Evolutionary conservation across 2,113 vertebrate genomes (phyloP), one percentile per base, ranked within the genome.

Genomic region (Podocnemis expansa): DNA sequence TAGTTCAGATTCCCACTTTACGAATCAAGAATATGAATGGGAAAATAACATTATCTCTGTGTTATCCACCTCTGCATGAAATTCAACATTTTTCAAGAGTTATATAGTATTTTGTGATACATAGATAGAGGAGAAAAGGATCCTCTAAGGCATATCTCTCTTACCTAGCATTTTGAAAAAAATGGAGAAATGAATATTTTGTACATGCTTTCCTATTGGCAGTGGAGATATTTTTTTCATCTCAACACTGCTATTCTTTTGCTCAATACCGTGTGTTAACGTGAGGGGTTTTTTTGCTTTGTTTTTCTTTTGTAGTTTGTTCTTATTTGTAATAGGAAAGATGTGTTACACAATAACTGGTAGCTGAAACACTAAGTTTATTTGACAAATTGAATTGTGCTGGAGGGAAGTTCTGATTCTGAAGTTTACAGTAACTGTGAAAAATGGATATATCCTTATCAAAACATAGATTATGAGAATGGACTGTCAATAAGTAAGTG

Each of bases 341-440:
- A 90, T 91, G 1, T 89, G 93, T 80, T 90, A 76, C 89, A 47
- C 82, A 90, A 54, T 94, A 94, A 89, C 73, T 54, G 75, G 56
- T 85, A 90, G 43, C 86, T 91, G 41, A 58, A 93, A 56, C 81
- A 87, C 80, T 67, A 52, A 85, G 84, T n/a, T n/a, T n/a, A n/a
- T 84, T 94, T 90, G 78, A 90, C 82, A 94, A 96, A 95, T 73
- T 87, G 89, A 96, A 89, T 94, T 91, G 84, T 85, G 86, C 94
- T 91, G 88, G 92, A 91, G 82, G 91, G 84, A 55, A 93, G 4
- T 90, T 80, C 86, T 84, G 49, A 11, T 93, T 94, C 89, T 93
- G 85, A 95, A 94, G 63, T 93, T 86, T 93, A 82, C 54, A 95
- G 82, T 78, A 73, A 56, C 84, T 70, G 86, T 91, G 80, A 60